These are phyloP conservation scores for Oophaga sylvatica DNA, from an alignment of 2,797 vertebrate genomes.

Conservation along the genomic window DNA sequence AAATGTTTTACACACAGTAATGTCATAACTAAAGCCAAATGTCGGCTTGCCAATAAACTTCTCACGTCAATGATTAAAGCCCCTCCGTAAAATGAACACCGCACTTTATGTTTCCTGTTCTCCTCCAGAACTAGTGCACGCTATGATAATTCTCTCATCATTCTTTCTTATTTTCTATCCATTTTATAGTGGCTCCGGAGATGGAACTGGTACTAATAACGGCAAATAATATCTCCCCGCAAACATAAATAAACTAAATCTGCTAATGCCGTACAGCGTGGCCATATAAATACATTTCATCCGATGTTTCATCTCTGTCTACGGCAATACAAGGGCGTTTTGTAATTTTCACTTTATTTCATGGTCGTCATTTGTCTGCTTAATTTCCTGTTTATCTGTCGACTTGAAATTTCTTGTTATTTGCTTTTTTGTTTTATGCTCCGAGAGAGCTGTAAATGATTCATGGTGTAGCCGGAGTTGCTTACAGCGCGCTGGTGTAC, in stretches of 20 bases:
- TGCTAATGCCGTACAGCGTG: background rate
- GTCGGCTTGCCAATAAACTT: slow-evolving; percentile 54
- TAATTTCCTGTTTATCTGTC: slow-evolving; percentile 46
- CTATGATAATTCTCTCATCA: slow-evolving; percentile 48
- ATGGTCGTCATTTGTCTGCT: slow-evolving; percentile 44
- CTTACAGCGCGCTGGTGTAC: slow-evolving; percentile 16
- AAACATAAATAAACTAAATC: slow-evolving; percentile 45
- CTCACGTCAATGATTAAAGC: slow-evolving; percentile 36
- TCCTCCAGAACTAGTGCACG: slow-evolving; percentile 25
- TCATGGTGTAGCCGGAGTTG: background rate
- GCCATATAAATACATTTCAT: slow-evolving; percentile 31
- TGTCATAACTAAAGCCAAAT: slow-evolving; percentile 52
- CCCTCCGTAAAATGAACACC: slow-evolving; percentile 40
- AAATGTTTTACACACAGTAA: slow-evolving; percentile 47
- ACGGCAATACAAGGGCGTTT: slow-evolving; percentile 38
- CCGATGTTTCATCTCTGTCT: slow-evolving; percentile 16
- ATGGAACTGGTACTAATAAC: slow-evolving; percentile 49
- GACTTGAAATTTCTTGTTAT: slow-evolving; percentile 15
- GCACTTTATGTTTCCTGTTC: slow-evolving; percentile 42
- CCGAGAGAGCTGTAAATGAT: slow-evolving; percentile 39
- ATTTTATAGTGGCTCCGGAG: slow-evolving; percentile 27
- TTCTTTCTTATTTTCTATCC: slow-evolving; percentile 50
- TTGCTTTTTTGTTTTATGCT: slow-evolving; percentile 33
- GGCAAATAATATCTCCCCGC: slow-evolving; percentile 50
- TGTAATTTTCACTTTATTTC: slow-evolving; percentile 48